Base-by-base conservation (phyloP, 30 jellyfish, hydroid and myxozoan genomes). In the Nemopilema nomurai region DNA sequence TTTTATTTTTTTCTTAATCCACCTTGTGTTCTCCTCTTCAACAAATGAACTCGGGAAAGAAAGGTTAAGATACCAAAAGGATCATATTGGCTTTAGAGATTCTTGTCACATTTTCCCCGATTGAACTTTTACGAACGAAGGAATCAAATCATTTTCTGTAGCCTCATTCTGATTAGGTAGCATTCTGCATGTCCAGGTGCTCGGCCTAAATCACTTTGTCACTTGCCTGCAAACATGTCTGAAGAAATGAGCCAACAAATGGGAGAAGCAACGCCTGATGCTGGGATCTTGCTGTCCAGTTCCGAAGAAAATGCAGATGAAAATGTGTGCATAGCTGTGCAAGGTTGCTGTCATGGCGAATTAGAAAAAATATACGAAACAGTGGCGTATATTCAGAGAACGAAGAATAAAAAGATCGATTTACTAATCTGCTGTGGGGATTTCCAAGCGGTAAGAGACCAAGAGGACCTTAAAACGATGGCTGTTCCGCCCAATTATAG, bases 291-390 rank as follows among this genome's bases (percentile, higher is more conserved):
- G 57, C 57, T 23, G 53, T 3, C 57, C 19, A 7, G 19, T 30
- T 16, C 28, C 21, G 33, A 76, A 1, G 62, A 63, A 31, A 70
- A 33, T n/a, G 49, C 28, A n/a, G 27, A 33, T 31, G 91, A 83
- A 53, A 69, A 62, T 23, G 84, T 96, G 83, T 83, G 80, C 64
- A 96, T 96, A 18, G 99, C 99, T 41, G 97, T 96, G 17, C 97
- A 91, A 88, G 99, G 99, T 0, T 96, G 99, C 83, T 97, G 96
- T 21, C 99, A 96, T 66, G 99, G 99, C 16, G 98, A 90, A 26
- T 88, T 96, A 62, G 96, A 96, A 49, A 89, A 89, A 66, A 96
- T 96, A 76, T 96, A 96, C 53, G 96, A 89, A 77, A 89, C 92
- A 8, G 70, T 96, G 4, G 28, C 30, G 26, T 85, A 87, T 65